Base-by-base conservation (phyloP, 2,113 vertebrate genomes). In the Eptatretus burgeri region DNA sequence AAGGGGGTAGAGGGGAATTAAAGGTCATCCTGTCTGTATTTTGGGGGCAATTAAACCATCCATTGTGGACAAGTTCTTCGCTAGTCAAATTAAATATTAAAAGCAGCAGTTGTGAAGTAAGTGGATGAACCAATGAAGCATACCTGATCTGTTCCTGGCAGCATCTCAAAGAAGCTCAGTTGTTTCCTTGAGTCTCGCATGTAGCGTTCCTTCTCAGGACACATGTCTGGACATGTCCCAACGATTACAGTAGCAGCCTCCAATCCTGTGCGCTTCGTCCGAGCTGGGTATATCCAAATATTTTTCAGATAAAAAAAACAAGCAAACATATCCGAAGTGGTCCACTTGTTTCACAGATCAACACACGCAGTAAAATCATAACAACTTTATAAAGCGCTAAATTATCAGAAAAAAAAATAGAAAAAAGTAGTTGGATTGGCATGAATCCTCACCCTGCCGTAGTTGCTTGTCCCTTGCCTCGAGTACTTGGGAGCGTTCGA, bases 181-280 rank as follows among this genome's bases (percentile, higher is more conserved):
- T 93, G 91, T 65, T 87, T 93, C 64, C 89, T 77, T 0, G 84
- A 93, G 69, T 98, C 89, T 68, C 91, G 81, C 85, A 95, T 87
- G 72, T 87, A 93, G n/a, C 91, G 75, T 63, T 98, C 91, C 69
- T 94, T 98, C 73, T 98, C 89, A 1, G 91, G 91, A 74, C 91
- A 98, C 91, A 98, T 95, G 69, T 98, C 91, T 1, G 81, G 82
- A 69, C 91, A 98, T 0, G 82, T 93, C 52, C 91, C 91, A 62
- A 91, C 81, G 67, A 98, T 81, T 14, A 83, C 82, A 69, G 83
- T 85, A 0, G 84, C 84, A 73, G 85, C 74, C 68, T 79, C 80
- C 71, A 98, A 72, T 65, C 85, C 84, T 0, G 84, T 85, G 69
- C 83, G 79, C 73, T 82, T 93, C 52, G 84, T 77, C 13, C 83